Conservation (phyloP, 2,113 vertebrate species). For the Fulmarus glacialis region DNA sequence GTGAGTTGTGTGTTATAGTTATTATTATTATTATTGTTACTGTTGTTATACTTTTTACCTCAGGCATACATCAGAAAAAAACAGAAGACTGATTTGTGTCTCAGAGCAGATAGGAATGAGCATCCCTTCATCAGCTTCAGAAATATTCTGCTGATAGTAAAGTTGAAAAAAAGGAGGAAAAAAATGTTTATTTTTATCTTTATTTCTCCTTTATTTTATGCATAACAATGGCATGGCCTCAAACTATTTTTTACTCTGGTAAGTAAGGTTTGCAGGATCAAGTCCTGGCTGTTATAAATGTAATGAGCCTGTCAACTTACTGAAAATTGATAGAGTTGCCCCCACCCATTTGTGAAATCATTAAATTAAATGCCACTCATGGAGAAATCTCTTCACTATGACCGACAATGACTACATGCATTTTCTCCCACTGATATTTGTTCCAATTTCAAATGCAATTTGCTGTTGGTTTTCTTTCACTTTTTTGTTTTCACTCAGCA, state of each 20-base stretch:
- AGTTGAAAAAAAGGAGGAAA: background rate
- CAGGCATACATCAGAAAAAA: background rate
- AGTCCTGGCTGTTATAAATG: background rate
- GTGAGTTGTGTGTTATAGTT: background rate
- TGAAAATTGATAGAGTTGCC: background rate
- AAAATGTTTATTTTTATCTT: background rate
- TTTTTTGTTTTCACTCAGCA: background rate
- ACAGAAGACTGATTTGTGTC: background rate
- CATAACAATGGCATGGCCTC: background rate
- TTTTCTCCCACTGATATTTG: background rate
- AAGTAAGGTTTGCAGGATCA: background rate
- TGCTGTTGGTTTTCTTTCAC: background rate
- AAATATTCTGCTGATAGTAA: background rate
- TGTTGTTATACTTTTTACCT: background rate
- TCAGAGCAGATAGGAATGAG: background rate
- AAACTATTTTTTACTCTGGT: background rate
- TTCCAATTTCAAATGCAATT: background rate
- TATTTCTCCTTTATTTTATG: background rate
- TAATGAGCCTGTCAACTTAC: background rate
- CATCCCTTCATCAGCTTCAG: background rate
- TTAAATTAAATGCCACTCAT: conserved; percentile 6
- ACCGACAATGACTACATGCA: background rate
- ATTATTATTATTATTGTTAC: background rate
- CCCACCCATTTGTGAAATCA: background rate
- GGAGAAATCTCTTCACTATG: background rate